Evolutionary conservation across 2,888 invertebrate genomes (phyloP).

Genomic region (Calliopum simillimum): DNA sequence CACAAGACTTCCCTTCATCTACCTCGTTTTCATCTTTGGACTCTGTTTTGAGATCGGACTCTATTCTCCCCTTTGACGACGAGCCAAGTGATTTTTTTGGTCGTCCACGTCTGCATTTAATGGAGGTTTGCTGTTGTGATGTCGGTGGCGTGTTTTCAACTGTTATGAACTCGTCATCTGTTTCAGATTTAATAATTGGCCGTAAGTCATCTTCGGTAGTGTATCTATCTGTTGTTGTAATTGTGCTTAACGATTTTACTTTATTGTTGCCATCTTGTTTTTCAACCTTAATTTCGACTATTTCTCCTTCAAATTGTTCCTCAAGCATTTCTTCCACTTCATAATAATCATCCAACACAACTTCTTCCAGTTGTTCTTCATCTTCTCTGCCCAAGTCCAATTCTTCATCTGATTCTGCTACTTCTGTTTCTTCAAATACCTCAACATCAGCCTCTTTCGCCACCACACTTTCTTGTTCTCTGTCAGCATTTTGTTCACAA

Average conservation of each 20-base stretch:
- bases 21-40: neutral
- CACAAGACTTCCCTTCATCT: neutral
- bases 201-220: neutral
- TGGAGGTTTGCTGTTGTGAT: neutral
- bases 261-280: neutral
- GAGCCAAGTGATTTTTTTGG: slow-evolving; percentile 32
- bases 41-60: too few species aligned
- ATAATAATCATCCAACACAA: slow-evolving; percentile 35
- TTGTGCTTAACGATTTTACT: neutral
- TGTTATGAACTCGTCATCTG: neutral
- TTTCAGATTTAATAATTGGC: too few species aligned
- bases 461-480: slow-evolving; percentile 27
- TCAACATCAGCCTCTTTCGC: slow-evolving; percentile 34
- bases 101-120: slow-evolving; percentile 44
- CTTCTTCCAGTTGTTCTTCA: slow-evolving; percentile 25
- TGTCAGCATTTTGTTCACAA: slow-evolving; percentile 32
- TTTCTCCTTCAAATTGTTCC: slow-evolving; percentile 31
- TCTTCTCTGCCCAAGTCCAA: neutral
- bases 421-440: slow-evolving; percentile 33
- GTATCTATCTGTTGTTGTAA: slow-evolving; percentile 16
- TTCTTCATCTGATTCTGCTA: slow-evolving; percentile 36
- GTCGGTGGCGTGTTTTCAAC: slow-evolving; percentile 10
- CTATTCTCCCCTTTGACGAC: neutral
- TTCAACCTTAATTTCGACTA: slow-evolving; percentile 39
- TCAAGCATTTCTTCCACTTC: slow-evolving; percentile 34